Evolutionary conservation across 2,113 vertebrate genomes (phyloP).

Genomic region (Sminthopsis crassicaudata): DNA sequence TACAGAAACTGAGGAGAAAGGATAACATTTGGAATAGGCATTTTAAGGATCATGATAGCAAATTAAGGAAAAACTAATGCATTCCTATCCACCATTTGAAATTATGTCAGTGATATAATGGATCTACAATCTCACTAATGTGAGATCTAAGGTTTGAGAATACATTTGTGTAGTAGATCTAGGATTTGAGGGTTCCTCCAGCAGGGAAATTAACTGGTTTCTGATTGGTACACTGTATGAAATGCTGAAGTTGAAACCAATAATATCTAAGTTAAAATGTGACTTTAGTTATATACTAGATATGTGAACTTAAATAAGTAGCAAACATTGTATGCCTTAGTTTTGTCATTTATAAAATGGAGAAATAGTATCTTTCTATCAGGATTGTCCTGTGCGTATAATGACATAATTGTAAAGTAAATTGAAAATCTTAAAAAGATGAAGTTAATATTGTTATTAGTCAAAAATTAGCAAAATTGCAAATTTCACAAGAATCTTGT

Average conservation of each 20-base stretch:
- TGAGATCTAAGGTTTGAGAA: not conserved
- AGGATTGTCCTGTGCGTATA: too few relatives aligned
- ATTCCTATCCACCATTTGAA: not conserved
- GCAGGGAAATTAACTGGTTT: not conserved
- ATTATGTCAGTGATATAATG: not conserved
- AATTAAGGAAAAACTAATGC: not conserved
- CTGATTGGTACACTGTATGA: not conserved
- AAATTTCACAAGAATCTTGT: not conserved
- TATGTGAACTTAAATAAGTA: not conserved
- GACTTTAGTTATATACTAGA: not conserved
- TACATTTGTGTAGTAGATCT: not conserved
- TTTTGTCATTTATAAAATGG: not conserved
- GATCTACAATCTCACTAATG: not conserved
- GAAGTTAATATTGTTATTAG: too few relatives aligned
- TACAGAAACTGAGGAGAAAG: not conserved
- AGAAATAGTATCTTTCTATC: not conserved
- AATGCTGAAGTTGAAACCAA: not conserved
- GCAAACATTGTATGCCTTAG: not conserved
- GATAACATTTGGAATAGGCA: not conserved
- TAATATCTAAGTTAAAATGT: slow-evolving; percentile 1
- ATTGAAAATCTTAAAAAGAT: too few relatives aligned
- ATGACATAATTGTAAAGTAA: too few relatives aligned
- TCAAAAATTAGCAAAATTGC: too few relatives aligned
- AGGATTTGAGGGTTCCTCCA: not conserved
- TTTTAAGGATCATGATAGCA: not conserved